Evolutionary conservation across 2,888 invertebrate species (phyloP).

Genomic region (Cataglyphis rosenhaueri): DNA sequence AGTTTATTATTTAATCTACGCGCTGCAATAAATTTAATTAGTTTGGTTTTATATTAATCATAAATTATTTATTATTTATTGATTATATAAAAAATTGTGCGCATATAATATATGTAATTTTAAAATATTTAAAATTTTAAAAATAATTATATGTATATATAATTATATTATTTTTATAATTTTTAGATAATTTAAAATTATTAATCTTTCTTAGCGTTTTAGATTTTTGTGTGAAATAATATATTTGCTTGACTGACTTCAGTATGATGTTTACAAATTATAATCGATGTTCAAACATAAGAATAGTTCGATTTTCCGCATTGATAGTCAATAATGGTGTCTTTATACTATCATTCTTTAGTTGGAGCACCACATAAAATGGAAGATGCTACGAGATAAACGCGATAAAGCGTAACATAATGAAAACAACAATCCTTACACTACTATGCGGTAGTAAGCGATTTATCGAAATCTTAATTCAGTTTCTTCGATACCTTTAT

Average conservation of each 20-base stretch:
- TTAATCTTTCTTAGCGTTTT: not conserved
- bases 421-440: slow-evolving; percentile 51
- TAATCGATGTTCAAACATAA: slow-evolving; percentile 7
- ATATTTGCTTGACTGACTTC: not conserved
- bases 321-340: not conserved
- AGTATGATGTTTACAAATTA: not conserved
- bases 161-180: not conserved
- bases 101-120: not conserved
- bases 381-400: slow-evolving; percentile 54
- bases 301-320: slow-evolving; percentile 3
- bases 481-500: slow-evolving; percentile 29
- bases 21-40: not conserved
- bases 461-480: slow-evolving; percentile 27
- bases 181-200: not conserved
- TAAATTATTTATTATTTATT: too few relatives aligned
- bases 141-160: slow-evolving; percentile 1
- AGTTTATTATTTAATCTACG: not conserved
- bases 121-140: not conserved
- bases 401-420: slow-evolving; percentile 67
- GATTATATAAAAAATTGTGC: not conserved
- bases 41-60: not conserved
- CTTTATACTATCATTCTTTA: not conserved
- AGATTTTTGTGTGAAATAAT: not conserved
- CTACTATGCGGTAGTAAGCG: not conserved
- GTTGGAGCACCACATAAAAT: not conserved